phyloP scores from a whole-genome alignment of 1,140 invertebrate genomes.

The Telenomus remus region DNA sequence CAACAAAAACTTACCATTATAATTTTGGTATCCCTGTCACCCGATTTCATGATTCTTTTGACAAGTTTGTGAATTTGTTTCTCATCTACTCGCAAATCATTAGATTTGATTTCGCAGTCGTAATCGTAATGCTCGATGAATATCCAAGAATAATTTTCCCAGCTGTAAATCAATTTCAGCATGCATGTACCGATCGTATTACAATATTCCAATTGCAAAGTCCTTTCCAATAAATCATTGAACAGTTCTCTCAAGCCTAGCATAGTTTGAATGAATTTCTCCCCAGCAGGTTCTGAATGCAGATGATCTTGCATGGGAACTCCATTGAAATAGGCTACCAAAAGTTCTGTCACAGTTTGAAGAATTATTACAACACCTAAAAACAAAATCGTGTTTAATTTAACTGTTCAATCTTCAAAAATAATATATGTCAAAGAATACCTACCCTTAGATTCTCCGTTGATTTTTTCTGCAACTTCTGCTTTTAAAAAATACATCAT shows the following conservation, averaged over 20 bases:
- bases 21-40: constrained; percentile 41
- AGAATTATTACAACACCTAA: constrained; percentile 56
- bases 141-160: constrained; percentile 18
- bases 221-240: constrained; percentile 44
- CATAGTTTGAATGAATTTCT: constrained; percentile 59
- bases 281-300: constrained; percentile 26
- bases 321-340: constrained; percentile 55
- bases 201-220: constrained; percentile 34
- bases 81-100: constrained; percentile 27
- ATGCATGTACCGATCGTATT: constrained; percentile 38
- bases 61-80: constrained; percentile 53
- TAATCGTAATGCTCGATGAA: constrained; percentile 18
- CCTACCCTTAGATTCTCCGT: not conserved
- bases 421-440: not conserved
- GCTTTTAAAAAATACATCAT: constrained; percentile 53
- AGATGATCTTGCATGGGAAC: constrained; percentile 58
- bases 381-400: constrained; percentile 21
- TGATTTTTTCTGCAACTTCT: constrained; percentile 19
- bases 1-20: constrained; percentile 52
- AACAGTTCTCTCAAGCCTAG: constrained; percentile 55
- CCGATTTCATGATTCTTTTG: constrained; percentile 48
- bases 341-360: constrained; percentile 51
- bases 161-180: constrained; percentile 48
- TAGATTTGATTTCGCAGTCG: constrained; percentile 32
- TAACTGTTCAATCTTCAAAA: not conserved